Evolutionary conservation across 2,113 vertebrate genomes (phyloP).

Genomic region (Malurus elegans): DNA sequence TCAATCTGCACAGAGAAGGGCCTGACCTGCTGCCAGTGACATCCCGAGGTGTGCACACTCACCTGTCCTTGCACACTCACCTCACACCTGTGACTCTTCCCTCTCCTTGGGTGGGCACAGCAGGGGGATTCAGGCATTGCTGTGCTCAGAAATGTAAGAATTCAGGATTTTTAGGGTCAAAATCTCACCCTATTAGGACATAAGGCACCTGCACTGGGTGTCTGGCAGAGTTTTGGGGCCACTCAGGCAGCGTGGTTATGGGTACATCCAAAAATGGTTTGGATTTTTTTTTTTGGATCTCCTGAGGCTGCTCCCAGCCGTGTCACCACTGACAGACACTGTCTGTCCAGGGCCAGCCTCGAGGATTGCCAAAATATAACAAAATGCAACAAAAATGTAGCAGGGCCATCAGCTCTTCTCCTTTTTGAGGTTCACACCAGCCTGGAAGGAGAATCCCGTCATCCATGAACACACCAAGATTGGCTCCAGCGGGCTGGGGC

Average conservation of each 20-base stretch:
- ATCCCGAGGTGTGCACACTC: neutral
- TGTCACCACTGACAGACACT: rapidly evolving
- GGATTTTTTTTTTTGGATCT: neutral
- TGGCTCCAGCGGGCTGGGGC: neutral
- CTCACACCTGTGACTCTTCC: rapidly evolving
- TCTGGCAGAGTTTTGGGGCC: neutral
- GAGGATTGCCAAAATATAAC: too few species aligned
- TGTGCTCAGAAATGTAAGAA: neutral
- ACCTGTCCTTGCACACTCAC: neutral
- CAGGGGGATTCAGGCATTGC: neutral
- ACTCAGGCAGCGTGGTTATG: rapidly evolving
- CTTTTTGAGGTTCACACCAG: rapidly evolving
- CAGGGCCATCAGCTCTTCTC: rapidly evolving
- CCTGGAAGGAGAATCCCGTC: neutral
- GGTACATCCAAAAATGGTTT: neutral
- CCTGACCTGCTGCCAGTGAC: rapidly evolving
- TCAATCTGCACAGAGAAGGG: neutral
- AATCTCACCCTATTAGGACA: rapidly evolving
- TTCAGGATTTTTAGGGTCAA: neutral
- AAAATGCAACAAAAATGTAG: neutral
- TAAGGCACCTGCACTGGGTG: rapidly evolving
- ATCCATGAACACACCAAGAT: rapidly evolving
- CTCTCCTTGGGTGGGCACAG: neutral
- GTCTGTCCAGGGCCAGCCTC: neutral
- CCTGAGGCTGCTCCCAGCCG: neutral